phyloP scores from a whole-genome alignment of 2,797 vertebrate species.

The Neosilurus mollespiculum region DNA sequence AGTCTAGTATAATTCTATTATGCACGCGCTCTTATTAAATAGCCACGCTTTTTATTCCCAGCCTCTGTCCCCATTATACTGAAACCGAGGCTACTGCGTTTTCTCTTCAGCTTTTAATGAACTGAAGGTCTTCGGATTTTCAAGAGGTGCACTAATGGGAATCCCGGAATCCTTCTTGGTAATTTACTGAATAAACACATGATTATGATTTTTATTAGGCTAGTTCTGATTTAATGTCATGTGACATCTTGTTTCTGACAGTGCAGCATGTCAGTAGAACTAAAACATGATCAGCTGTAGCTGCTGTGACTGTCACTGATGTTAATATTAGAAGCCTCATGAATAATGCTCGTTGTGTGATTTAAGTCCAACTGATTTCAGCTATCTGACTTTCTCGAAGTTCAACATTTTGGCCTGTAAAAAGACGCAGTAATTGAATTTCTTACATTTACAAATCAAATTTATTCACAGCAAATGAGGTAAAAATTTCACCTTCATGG shows the following conservation, averaged over 20 bases:
- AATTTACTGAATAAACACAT: neutral
- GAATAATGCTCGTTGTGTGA: neutral
- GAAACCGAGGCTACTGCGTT: neutral
- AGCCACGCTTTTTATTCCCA: neutral
- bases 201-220: neutral
- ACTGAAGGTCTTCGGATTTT: slow-evolving; percentile 20
- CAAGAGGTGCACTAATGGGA: slow-evolving; percentile 47
- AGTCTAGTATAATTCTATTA: no score
- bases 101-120: slow-evolving; percentile 17
- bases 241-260: neutral
- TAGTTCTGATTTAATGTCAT: slow-evolving; percentile 10
- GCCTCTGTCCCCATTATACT: slow-evolving; percentile 46
- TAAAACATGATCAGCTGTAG: neutral
- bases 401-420: neutral
- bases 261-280: neutral
- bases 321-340: neutral
- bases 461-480: neutral
- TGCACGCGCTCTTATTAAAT: neutral
- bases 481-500: no score
- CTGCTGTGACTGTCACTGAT: neutral
- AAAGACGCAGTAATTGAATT: neutral
- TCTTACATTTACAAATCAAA: no score
- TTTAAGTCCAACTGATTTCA: neutral
- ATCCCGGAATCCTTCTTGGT: neutral
- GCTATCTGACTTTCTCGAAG: no score